Base-by-base conservation (phyloP, 1,140 invertebrate genomes). In the Psilanteris sp. region DNA sequence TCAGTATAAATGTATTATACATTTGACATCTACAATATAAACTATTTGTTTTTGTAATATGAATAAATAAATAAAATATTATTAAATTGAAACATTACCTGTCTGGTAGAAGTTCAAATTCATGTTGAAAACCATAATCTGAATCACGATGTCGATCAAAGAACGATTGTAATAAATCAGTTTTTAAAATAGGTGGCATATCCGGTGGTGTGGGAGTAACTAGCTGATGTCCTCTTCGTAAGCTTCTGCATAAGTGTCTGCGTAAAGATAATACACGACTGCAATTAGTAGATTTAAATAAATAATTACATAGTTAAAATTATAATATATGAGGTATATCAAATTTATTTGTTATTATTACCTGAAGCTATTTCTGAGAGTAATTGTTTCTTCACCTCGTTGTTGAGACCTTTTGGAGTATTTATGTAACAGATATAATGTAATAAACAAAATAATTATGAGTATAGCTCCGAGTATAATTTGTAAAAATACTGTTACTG, bases 51-150 rank as follows among this genome's bases (percentile, higher is more conserved):
- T n/a, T n/a, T n/a, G n/a, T n/a, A n/a, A n/a, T n/a, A n/a, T n/a
- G n/a, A n/a, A n/a, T n/a, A n/a, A n/a, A n/a, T n/a, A n/a, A n/a
- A n/a, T n/a, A n/a, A n/a, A n/a, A n/a, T n/a, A n/a, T n/a, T n/a
- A n/a, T n/a, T n/a, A n/a, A n/a, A n/a, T n/a, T n/a, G 18, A 20
- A 3, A 20, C 18, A 20, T n/a, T 41, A 67, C 71, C 93, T 90
- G 80, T 97, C 96, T 0, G 96, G 96, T 7, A 97, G 85, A 76
- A 95, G 88, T 88, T 94, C 95, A 83, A 96, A 96, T 83, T 96
- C 95, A 43, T 95, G 93, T 80, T 96, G 92, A 85, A 97, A 97
- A 1, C 94, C 94, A 79, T 95, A 95, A 83, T 96, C 95, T 0
- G 93, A 95, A 87, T 96, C 94, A 24, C 93, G 91, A 78, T 96